These are phyloP conservation scores for Drosophila lacertosa DNA, from an alignment of 1,140 invertebrate species.

Conservation along the genomic window DNA sequence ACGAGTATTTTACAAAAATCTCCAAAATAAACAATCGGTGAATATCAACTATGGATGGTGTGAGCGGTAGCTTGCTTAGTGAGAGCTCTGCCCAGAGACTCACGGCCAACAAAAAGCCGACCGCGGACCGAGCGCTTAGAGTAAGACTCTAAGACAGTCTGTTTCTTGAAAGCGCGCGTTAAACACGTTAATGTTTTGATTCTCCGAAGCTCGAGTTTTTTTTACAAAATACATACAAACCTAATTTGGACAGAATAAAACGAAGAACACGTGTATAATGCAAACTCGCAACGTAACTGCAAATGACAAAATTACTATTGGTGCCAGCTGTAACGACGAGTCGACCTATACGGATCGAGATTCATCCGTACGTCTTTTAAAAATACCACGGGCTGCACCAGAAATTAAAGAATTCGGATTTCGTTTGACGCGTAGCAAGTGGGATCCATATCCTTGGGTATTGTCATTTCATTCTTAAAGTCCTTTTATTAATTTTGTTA, in stretches of 20 bases:
- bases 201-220: conserved; percentile 22
- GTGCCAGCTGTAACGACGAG: not conserved
- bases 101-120: not conserved
- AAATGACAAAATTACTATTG: no score
- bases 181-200: conserved; percentile 53
- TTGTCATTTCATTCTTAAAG: not conserved
- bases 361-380: conserved; percentile 74
- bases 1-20: conserved; percentile 18
- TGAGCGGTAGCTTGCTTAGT: conserved; percentile 37
- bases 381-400: conserved; percentile 72
- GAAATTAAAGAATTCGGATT: conserved; percentile 86
- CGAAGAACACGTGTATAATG: conserved; percentile 31
- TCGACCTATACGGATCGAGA: not conserved
- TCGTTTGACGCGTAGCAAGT: conserved; percentile 87
- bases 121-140: conserved; percentile 18
- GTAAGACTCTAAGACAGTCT: conserved; percentile 58
- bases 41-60: conserved; percentile 49
- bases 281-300: conserved; percentile 1
- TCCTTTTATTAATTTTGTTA: conserved; percentile 64
- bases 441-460: conserved; percentile 90
- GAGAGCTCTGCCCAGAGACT: not conserved
- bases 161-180: conserved; percentile 48
- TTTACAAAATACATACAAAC: not conserved
- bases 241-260: conserved; percentile 8
- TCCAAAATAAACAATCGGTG: conserved; percentile 21